Conservation (phyloP, 2,113 vertebrate species). For the Mesembrinibis cayennensis region DNA sequence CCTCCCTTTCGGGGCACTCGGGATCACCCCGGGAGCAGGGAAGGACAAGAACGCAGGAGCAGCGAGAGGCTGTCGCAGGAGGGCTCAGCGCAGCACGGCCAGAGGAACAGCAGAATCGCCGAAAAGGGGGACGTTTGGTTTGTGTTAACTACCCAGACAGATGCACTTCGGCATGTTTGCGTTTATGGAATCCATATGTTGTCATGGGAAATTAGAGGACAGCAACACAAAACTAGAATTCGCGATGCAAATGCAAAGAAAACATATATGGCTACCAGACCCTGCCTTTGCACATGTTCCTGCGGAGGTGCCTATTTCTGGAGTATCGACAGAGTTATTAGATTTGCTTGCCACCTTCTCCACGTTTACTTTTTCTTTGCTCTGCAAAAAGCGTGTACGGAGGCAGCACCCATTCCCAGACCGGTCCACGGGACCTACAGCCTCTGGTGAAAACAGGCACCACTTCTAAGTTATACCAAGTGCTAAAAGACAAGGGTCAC, state of each 20-base stretch:
- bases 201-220: conserved; percentile 75
- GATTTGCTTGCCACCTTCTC: conserved; percentile 15
- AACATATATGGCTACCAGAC: conserved; percentile 16
- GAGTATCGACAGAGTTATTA: neutral
- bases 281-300: neutral
- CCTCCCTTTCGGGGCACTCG: conserved; percentile 18
- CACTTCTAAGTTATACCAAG: conserved; percentile 7
- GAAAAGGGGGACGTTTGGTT: conserved; percentile 72
- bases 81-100: conserved; percentile 24
- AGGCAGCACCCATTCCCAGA: conserved; percentile 9
- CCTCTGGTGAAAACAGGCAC: conserved; percentile 27
- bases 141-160: conserved; percentile 76
- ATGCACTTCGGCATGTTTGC: conserved; percentile 77
- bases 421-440: neutral
- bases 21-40: conserved; percentile 18
- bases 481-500: conserved; percentile 13
- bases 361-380: neutral
- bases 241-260: neutral
- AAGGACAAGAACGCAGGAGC: conserved; percentile 31
- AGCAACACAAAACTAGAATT: conserved; percentile 57
- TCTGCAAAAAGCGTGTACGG: neutral
- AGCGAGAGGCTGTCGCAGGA: neutral
- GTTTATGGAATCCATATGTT: conserved; percentile 78
- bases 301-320: neutral
- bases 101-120: conserved; percentile 15